Evolutionary conservation across 2,888 invertebrate genomes (phyloP).

Genomic region (Endotricha flammealis): DNA sequence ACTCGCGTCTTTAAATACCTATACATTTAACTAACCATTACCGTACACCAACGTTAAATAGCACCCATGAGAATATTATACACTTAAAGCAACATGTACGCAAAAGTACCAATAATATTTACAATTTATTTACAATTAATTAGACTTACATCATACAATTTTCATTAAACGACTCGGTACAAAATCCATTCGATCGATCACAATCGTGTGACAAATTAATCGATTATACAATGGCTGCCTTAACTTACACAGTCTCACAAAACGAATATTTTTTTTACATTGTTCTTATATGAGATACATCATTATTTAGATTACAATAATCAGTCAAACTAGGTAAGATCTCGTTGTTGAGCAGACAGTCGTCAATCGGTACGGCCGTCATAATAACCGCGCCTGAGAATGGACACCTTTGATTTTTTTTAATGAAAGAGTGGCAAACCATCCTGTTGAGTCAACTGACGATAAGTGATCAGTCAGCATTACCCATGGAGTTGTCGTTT

Average conservation of each 20-base stretch:
- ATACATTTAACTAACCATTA: conserved; percentile 37
- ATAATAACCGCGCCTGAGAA: no score
- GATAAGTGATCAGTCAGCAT: no score
- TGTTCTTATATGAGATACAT: conserved; percentile 69
- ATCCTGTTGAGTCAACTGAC: no score
- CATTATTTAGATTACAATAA: conserved; percentile 51
- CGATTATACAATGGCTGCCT: conserved; percentile 60
- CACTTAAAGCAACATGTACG: conserved; percentile 66
- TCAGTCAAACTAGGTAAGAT: conserved; percentile 64
- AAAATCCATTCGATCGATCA: conserved; percentile 10
- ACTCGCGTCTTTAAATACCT: conserved; percentile 36
- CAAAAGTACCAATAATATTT: conserved; percentile 42
- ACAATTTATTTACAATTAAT: conserved; percentile 51
- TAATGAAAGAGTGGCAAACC: no score
- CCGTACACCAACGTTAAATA: conserved; percentile 71
- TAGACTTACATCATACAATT: conserved; percentile 1
- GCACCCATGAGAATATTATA: conserved; percentile 73
- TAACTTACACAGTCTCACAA: conserved; percentile 65
- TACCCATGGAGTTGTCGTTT: no score
- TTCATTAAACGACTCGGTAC: conserved; percentile 11
- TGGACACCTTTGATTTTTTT: no score
- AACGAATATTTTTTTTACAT: conserved; percentile 57
- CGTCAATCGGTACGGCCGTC: no score
- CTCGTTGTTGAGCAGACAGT: conserved; percentile 51
- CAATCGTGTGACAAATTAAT: conserved; percentile 12